Evolutionary conservation across 2,797 vertebrate species (phyloP), one percentile per base, ranked within the genome.

Genomic region (Anolis apletophallus): DNA sequence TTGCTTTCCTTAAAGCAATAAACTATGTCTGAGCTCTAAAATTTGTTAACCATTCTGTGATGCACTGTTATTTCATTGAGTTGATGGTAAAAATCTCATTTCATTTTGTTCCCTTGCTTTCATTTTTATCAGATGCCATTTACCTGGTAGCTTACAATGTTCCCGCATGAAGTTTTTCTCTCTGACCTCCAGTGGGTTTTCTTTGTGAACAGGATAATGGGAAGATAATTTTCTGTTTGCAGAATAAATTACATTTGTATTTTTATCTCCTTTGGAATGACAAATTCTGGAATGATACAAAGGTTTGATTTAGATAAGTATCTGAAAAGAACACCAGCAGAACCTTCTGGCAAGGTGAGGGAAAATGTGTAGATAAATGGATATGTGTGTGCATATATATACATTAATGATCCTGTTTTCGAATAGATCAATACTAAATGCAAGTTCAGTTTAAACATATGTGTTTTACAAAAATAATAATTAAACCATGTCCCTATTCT

Each of bases 201-300:
- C 17, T 91, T 89, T 91, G 74, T 85, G 75, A 81, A 69, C 17
- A 85, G 68, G 80, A 86, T 83, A 86, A 84, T 40, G 11, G 81
- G 23, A 79, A 83, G 26, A 85, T 40, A 85, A 71, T 88, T 87
- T 64, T 88, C 1, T 88, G 83, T 57, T 80, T 80, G 72, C 87
- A 77, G 29, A 88, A 88, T 76, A 90, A 87, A 81, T 85, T 75
- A 7, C 46, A 2, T 46, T 89, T 88, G 80, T 78, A 82, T 78
- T 87, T 77, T 90, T 64, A 81, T 74, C 54, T 8, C 64, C 80
- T 88, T 90, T 32, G 17, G 76, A 92, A 92, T 85, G 71, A 71
- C 32, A 67, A 3, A 77, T 83, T 90, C 87, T 68, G 74, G 78
- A 90, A 77, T 36, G 3, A 14, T 83, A 83, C 52, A 29, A 21